Evolutionary conservation across 2,888 invertebrate species (phyloP), one percentile per base, ranked within the genome.

Genomic region (Apamea anceps): DNA sequence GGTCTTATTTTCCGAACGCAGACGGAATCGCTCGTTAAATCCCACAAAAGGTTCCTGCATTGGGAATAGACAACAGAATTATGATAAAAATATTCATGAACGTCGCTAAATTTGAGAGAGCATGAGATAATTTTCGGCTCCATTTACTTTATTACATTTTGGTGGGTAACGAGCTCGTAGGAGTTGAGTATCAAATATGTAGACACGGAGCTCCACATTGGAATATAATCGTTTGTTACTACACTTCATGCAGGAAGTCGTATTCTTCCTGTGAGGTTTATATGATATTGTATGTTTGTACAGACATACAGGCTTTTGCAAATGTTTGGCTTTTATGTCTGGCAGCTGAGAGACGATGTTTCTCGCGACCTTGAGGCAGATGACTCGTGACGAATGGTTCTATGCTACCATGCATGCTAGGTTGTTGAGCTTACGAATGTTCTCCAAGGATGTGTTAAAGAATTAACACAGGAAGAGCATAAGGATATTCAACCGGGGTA

Each of bases 81-180:
- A 91, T 89, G 86, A 90, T 86, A 88, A 90, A 91, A 91, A 91
- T 91, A 88, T 90, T 88, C 90, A 85, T 86, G 89, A 90, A 86
- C 89, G 88, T 86, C 87, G 81, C 83, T 82, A 89, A 91, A 92
- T 92, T 91, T 90, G 87, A 90, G 89, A 91, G 87, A 87, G 87
- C 90, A 89, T 89, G 91, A 91, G 90, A 93, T 93, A 93, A 94
- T 94, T 94, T 94, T 92, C 91, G 90, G 91, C 92, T 92, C 93
- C 93, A 94, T 94, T 94, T 93, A 92, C 91, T 93, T 94, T 94
- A 94, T 94, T 93, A 94, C 92, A 89, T 93, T 92, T 90, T 88
- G 91, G 91, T 90, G 88, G 90, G 90, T 91, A 92, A 91, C 90
- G 88, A 91, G 88, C 88, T 88, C 89, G 86, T 89, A 89, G 77